Evolutionary conservation across 2,888 invertebrate species (phyloP).

Genomic region (Platycnemis pennipes): DNA sequence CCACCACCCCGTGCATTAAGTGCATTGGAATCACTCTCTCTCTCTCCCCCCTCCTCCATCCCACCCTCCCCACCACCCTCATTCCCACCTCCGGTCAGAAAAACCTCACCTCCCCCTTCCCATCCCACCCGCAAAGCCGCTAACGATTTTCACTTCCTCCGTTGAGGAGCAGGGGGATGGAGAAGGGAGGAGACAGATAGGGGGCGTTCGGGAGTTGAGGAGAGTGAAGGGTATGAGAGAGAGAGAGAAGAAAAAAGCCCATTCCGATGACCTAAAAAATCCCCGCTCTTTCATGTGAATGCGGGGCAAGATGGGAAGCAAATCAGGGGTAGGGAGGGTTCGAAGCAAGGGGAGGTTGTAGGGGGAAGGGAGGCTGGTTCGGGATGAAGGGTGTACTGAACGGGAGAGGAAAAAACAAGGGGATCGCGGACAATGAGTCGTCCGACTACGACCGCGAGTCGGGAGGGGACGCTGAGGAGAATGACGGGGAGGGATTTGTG

Average conservation of each 20-base stretch:
- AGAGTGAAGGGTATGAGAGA: too few species aligned
- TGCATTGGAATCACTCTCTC: background rate
- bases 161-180: background rate
- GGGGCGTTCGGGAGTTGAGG: background rate
- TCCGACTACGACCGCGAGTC: background rate
- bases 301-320: background rate
- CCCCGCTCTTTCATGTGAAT: slow-evolving; percentile 23
- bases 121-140: background rate
- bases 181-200: background rate
- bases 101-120: background rate
- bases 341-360: too few species aligned
- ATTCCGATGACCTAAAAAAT: slow-evolving; percentile 16
- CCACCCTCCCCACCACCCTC: background rate
- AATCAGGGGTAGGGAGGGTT: background rate
- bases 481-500: background rate
- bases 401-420: background rate
- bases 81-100: too few species aligned
- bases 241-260: background rate
- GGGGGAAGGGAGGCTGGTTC: background rate
- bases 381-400: background rate
- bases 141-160: slow-evolving; percentile 34
- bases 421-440: background rate
- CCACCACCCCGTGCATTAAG: background rate
- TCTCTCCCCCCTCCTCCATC: background rate
- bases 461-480: background rate